phyloP scores from a whole-genome alignment of 2,888 invertebrate species.

The Polyommatus iphigenia region DNA sequence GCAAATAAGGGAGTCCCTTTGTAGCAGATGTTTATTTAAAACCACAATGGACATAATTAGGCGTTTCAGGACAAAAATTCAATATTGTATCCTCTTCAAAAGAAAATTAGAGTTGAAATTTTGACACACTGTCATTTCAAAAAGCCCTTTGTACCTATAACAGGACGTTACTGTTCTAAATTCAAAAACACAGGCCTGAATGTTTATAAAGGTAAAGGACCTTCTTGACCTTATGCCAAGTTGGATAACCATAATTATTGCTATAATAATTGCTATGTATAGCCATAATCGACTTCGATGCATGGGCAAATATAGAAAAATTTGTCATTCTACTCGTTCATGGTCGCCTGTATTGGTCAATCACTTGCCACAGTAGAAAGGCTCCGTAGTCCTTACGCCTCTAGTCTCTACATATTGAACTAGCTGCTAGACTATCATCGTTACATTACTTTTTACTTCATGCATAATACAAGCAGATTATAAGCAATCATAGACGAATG shows the following conservation, averaged over 20 bases:
- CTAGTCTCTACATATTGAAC: too few species aligned
- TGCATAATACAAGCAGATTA: too few species aligned
- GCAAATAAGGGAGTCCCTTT: conserved; percentile 29
- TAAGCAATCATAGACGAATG: too few species aligned
- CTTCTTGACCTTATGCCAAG: background rate
- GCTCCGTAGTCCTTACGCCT: too few species aligned
- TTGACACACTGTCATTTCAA: conserved; percentile 11
- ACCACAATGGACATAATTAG: conserved; percentile 39
- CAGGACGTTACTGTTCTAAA: background rate
- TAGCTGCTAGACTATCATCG: too few species aligned
- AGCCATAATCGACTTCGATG: too few species aligned
- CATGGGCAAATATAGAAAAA: too few species aligned
- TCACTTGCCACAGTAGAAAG: too few species aligned
- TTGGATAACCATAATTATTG: background rate
- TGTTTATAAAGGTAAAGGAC: background rate
- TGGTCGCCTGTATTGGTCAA: too few species aligned
- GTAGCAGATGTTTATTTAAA: conserved; percentile 29
- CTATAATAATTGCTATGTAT: too few species aligned
- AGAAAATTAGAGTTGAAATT: conserved; percentile 20
- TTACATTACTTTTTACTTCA: too few species aligned
- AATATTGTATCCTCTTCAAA: conserved; percentile 23
- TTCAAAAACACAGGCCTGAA: background rate
- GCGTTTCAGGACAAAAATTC: conserved; percentile 30
- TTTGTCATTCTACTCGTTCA: too few species aligned
- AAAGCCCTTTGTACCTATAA: background rate